These are phyloP conservation scores for Macrostomum lignano DNA, from an alignment of 1,140 invertebrate species.

Conservation along the genomic window DNA sequence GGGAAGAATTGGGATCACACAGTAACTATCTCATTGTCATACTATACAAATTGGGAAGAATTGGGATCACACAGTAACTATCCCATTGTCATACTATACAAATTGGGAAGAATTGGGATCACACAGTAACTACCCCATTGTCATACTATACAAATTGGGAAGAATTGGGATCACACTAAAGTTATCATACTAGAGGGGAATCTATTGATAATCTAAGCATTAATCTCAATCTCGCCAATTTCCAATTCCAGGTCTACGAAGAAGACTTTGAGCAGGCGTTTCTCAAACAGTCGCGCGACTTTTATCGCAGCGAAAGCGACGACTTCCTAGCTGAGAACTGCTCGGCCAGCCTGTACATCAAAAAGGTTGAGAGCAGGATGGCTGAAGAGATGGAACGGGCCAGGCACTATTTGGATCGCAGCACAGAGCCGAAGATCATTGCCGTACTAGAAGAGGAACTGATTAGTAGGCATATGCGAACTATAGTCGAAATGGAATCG, in stretches of 20 bases:
- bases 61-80: no score
- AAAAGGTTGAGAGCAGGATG: slow-evolving; percentile 84
- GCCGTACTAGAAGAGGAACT: slow-evolving; percentile 80
- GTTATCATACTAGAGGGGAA: no score
- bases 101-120: no score
- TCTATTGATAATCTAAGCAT: no score
- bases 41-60: no score
- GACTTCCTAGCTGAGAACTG: slow-evolving; percentile 81
- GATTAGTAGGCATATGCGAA: slow-evolving; percentile 94
- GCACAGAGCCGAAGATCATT: slow-evolving; percentile 71
- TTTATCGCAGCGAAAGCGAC: slow-evolving; percentile 92
- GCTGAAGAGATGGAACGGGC: slow-evolving; percentile 84
- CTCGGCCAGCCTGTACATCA: slow-evolving; percentile 92
- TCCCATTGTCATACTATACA: no score
- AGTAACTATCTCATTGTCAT: no score
- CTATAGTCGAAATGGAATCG: slow-evolving; percentile 97
- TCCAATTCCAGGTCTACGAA: slow-evolving; percentile 66
- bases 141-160: no score
- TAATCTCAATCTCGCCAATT: no score
- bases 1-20: no score
- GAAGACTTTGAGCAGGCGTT: slow-evolving; percentile 96
- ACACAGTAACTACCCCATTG: no score
- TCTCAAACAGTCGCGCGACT: slow-evolving; percentile 78
- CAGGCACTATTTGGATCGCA: slow-evolving; percentile 84
- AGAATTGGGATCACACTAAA: no score